phyloP scores from a whole-genome alignment of 2,113 vertebrate species.

The Cyanistes caeruleus region DNA sequence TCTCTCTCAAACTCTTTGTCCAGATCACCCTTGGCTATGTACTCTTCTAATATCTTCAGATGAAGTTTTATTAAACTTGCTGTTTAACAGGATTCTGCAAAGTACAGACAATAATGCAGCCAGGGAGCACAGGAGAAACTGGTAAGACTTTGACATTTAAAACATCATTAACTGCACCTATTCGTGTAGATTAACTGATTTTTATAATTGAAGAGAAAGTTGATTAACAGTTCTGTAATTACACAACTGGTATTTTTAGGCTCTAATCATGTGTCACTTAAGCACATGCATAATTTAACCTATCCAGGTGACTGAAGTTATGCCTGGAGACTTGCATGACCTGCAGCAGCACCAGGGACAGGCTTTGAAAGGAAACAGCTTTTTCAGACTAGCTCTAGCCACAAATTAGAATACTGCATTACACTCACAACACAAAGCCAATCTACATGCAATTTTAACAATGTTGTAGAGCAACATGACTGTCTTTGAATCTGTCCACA shows the following conservation, averaged over 20 bases:
- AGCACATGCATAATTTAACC: constrained; percentile 3
- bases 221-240: constrained; percentile 54
- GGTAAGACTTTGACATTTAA: background rate
- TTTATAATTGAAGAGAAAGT: constrained; percentile 43
- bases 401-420: background rate
- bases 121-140: background rate
- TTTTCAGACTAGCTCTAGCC: background rate
- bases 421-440: background rate
- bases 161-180: constrained; percentile 10
- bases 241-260: constrained; percentile 41
- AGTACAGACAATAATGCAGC: background rate
- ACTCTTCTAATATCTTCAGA: background rate
- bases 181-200: constrained; percentile 15
- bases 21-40: background rate
- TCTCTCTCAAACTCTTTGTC: background rate
- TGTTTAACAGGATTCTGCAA: background rate
- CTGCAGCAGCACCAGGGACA: background rate
- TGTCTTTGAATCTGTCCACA: background rate
- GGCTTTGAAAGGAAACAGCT: background rate
- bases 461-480: background rate
- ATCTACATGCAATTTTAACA: background rate
- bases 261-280: constrained; percentile 14
- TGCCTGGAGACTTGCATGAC: background rate
- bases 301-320: constrained; percentile 16
- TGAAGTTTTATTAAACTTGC: background rate